Conservation (phyloP, 2,113 vertebrate genomes). For the Noturus placidus region DNA sequence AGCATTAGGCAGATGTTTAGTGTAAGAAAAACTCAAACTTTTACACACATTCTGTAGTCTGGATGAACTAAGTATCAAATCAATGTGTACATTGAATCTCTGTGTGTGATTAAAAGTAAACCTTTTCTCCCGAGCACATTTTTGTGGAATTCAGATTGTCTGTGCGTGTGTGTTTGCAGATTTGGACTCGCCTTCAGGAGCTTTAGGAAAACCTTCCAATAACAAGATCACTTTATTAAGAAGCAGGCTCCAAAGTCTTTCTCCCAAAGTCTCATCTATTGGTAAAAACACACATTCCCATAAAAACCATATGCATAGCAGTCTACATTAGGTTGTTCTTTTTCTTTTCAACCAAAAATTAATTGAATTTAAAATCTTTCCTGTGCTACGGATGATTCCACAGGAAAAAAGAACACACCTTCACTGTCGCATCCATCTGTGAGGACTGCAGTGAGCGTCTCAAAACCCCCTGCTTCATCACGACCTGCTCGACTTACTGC, state of each 20-base stretch:
- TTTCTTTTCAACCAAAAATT: neutral
- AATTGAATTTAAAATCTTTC: slow-evolving; percentile 45
- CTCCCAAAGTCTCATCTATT: slow-evolving; percentile 49
- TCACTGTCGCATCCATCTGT: slow-evolving; percentile 44
- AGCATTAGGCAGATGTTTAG: neutral
- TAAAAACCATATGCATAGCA: neutral
- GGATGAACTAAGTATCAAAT: neutral
- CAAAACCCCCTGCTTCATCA: slow-evolving; percentile 47
- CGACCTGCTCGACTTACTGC: slow-evolving; percentile 35
- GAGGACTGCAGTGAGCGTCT: slow-evolving; percentile 30
- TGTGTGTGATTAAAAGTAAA: neutral
- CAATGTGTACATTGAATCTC: neutral
- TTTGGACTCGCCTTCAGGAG: slow-evolving; percentile 32
- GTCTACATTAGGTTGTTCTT: neutral
- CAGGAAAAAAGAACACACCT: slow-evolving; percentile 54
- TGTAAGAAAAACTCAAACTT: neutral
- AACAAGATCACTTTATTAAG: slow-evolving; percentile 56
- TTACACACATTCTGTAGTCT: neutral
- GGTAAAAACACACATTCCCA: slow-evolving; percentile 51
- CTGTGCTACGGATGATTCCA: slow-evolving; percentile 46
- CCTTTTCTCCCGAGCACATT: neutral
- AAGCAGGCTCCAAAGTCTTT: slow-evolving; percentile 49
- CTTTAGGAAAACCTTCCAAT: slow-evolving; percentile 38
- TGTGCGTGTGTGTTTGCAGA: neutral
- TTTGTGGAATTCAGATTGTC: neutral